These are phyloP conservation scores for Cyclina sinensis DNA, from an alignment of 1,140 invertebrate species.

Conservation along the genomic window DNA sequence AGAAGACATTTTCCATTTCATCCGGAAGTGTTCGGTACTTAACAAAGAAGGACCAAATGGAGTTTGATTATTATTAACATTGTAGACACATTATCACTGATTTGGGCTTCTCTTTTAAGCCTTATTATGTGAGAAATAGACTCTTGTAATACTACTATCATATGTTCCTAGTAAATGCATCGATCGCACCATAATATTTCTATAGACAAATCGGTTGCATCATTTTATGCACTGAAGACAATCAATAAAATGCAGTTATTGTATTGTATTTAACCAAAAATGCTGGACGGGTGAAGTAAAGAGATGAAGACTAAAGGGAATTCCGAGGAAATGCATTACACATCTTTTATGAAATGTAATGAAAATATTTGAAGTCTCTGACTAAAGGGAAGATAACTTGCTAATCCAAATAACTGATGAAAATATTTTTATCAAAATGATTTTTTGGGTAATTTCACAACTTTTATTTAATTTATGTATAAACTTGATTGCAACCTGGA, in stretches of 20 bases:
- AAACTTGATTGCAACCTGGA: too few species aligned
- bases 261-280: too few species aligned
- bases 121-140: background rate
- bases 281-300: too few species aligned
- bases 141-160: background rate
- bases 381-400: too few species aligned
- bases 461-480: too few species aligned
- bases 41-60: slow-evolving; percentile 52
- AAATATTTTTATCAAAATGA: too few species aligned
- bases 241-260: background rate
- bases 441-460: too few species aligned
- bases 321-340: too few species aligned
- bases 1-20: slow-evolving; percentile 49
- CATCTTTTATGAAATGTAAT: too few species aligned
- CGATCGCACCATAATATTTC: background rate
- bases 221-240: background rate
- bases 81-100: slow-evolving; percentile 27
- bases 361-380: too few species aligned
- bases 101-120: background rate
- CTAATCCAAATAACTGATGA: too few species aligned
- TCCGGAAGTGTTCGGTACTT: slow-evolving; percentile 52
- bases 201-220: background rate
- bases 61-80: slow-evolving; percentile 39
- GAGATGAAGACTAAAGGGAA: too few species aligned
- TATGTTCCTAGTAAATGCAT: background rate